phyloP scores from a whole-genome alignment of 2,797 vertebrate species.

The Chelon auratus region DNA sequence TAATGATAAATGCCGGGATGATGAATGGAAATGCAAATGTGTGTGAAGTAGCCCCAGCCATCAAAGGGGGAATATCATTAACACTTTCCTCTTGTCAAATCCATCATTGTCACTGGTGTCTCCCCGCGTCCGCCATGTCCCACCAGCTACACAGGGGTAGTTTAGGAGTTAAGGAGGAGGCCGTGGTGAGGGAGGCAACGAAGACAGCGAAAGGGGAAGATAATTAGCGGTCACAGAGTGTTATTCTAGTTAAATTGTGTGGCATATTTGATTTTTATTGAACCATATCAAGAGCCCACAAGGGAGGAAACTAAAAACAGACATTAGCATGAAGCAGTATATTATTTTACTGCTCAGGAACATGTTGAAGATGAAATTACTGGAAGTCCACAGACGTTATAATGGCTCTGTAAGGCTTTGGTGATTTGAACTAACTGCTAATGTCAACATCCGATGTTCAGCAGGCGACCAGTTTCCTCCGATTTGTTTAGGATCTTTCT shows the following conservation, averaged over 20 bases:
- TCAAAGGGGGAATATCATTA: slow-evolving; percentile 95
- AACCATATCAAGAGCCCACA: neutral
- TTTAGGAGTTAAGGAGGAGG: slow-evolving; percentile 71
- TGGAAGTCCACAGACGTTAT: neutral
- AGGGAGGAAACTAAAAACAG: slow-evolving; percentile 1
- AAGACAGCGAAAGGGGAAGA: slow-evolving; percentile 30
- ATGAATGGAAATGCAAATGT: slow-evolving; percentile 99
- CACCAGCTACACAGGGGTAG: slow-evolving; percentile 77
- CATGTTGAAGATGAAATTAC: neutral
- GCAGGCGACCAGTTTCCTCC: neutral
- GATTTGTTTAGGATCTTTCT: neutral
- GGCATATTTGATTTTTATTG: slow-evolving; percentile 20
- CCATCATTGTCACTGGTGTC: slow-evolving; percentile 93
- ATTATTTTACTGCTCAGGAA: neutral
- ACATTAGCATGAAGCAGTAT: neutral
- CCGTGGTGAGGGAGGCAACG: slow-evolving; percentile 31
- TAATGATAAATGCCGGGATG: slow-evolving; percentile 96
- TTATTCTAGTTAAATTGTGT: slow-evolving; percentile 12
- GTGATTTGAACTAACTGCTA: slow-evolving; percentile 6
- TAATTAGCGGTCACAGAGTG: slow-evolving; percentile 15
- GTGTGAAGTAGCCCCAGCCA: slow-evolving; percentile 92
- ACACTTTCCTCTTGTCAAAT: slow-evolving; percentile 95
- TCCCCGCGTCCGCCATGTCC: slow-evolving; percentile 79
- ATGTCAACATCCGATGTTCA: neutral
- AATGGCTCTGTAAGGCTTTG: neutral